phyloP scores from a whole-genome alignment of 2,888 invertebrate species.

The Polietes domitor region DNA sequence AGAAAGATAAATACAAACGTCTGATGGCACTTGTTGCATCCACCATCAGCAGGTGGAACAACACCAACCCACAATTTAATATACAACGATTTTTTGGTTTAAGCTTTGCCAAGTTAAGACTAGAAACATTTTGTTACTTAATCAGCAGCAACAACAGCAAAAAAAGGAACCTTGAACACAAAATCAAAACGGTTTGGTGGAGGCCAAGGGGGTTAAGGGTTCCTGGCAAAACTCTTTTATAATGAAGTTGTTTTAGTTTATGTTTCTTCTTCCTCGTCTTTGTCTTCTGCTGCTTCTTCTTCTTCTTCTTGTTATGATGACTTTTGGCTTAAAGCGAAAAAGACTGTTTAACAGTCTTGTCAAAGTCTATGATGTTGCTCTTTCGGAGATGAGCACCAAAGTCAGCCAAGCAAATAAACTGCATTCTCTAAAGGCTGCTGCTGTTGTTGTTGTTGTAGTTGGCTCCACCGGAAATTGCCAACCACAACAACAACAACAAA shows the following conservation, averaged over 20 bases:
- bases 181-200: neutral
- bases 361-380: constrained; percentile 42
- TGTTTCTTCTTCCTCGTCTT: neutral
- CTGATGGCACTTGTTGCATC: constrained; percentile 67
- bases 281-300: constrained; percentile 7
- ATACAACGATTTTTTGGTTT: neutral
- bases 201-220: neutral
- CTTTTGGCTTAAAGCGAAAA: constrained; percentile 56
- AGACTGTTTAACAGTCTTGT: constrained; percentile 52
- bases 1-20: constrained; percentile 13
- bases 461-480: constrained; percentile 73
- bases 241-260: constrained; percentile 3
- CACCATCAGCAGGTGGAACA: neutral
- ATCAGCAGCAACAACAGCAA: constrained; percentile 12
- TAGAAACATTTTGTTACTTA: constrained; percentile 14
- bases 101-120: neutral
- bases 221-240: constrained; percentile 4
- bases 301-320: constrained; percentile 6
- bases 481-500: constrained; percentile 64
- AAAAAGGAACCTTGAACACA: neutral
- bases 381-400: constrained; percentile 54
- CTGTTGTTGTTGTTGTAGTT: constrained; percentile 7
- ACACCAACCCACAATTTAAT: neutral
- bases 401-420: constrained; percentile 68
- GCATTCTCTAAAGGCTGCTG: constrained; percentile 56